Evolutionary conservation across 2,797 vertebrate species (phyloP), one percentile per base, ranked within the genome.

Genomic region (Nannoperca obscura): DNA sequence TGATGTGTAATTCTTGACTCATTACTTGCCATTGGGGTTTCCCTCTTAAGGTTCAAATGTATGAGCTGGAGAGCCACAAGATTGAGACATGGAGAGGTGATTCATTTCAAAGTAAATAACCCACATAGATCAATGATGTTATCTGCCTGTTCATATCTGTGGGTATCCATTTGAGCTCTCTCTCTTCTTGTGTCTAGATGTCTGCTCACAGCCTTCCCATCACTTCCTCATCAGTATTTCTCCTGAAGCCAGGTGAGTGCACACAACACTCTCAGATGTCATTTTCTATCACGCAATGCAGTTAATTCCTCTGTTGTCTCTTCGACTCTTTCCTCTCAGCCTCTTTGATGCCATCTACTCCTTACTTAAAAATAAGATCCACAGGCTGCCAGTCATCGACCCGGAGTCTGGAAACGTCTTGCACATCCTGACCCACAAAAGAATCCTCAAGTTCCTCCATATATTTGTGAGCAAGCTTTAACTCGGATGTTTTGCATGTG

Each of bases 61-160:
- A 97, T 0, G 97, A 99, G 90, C 92, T 99, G 82, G 98, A 99
- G 88, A 96, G 95, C 53, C 98, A 99, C 91, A 98, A 96, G 91
- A 99, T 99, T 24, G 96, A 99, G 90, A 99, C 97, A 50, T 99
- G 98, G 98, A 94, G 98, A 96, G 98, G 98, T 99, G 95, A 97
- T 91, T 91, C 90, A 79, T 91, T 88, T 92, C 84, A 72, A 94
- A 94, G 93, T 95, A 95, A 95, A 94, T 90, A 80, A 76, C 40
- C 68, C 76, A 19, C 66, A 55, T 24, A 6, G 58, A 66, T 71
- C 3, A 60, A 47, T 65, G 17, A 7, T 74, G 17, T 57, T 15
- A 54, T 34, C 32, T 60, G 30, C 34, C 7, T 8, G 19, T 12
- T 27, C 47, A 12, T 54, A 4, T 66, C 2, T 15, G 24, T 81